These are phyloP conservation scores for Lophotriccus pileatus DNA, from an alignment of 2,797 vertebrate species.

Conservation along the genomic window DNA sequence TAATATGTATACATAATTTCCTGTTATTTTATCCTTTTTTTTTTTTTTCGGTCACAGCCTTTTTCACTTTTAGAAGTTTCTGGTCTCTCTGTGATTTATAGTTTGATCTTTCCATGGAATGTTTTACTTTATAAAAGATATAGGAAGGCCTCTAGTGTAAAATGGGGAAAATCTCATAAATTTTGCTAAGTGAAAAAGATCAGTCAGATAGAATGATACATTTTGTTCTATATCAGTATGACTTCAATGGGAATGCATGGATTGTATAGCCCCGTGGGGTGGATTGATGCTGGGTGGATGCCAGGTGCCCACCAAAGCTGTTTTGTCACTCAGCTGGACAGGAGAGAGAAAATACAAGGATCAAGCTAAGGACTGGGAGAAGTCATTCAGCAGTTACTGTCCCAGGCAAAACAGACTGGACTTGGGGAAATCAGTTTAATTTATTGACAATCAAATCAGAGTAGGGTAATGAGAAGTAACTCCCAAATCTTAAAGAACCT, in stretches of 20 bases:
- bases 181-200: neutral
- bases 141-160: neutral
- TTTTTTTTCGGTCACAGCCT: neutral
- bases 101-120: neutral
- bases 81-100: neutral
- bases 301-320: neutral
- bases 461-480: neutral
- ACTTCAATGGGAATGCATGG: neutral
- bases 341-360: neutral
- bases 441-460: neutral
- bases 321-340: neutral
- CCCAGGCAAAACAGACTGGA: rapidly evolving
- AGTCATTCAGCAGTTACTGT: neutral
- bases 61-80: neutral
- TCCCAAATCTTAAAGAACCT: neutral
- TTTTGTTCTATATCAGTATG: neutral
- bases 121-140: neutral
- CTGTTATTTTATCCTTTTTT: neutral
- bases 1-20: neutral
- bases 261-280: neutral
- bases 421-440: neutral
- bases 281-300: neutral
- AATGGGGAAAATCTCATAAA: neutral
- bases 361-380: neutral
- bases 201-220: neutral